Evolutionary conservation across 1,140 invertebrate genomes (phyloP), one percentile per base, ranked within the genome.

Genomic region (Homarus americanus): DNA sequence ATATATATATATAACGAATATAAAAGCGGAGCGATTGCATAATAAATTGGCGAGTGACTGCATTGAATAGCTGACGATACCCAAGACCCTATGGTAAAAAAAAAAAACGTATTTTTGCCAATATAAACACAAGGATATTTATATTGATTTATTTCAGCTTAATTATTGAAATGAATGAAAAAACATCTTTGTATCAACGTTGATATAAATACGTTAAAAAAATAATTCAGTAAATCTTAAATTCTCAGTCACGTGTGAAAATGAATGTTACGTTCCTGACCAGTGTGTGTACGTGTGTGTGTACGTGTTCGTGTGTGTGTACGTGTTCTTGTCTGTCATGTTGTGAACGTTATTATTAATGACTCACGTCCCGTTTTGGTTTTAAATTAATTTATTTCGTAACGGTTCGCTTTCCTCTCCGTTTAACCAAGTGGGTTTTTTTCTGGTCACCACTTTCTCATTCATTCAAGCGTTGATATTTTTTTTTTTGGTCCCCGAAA

Each of bases 301-400:
- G 58, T 63, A 20, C 24, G 58, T 63, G 58, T 63, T 3, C 24
- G 58, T 63, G 15, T 63, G 12, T 63, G 15, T 20, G 58, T 49
- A 3, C 20, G 58, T 15, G 5, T 49, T 15, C 15, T 15, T 49
- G 44, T 7, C 44, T 15, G 44, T 49, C 44, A 49, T 49, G 44
- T 49, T 63, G 58, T 63, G 20, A 15, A 49, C 44, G 63, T 28
- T 7, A 49, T 44, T 28, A 12, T 4, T n/a, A 32, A 17, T 28
- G 76, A 36, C 28, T 40, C 76, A 79, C 76, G 76, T 79, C n/a
- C 44, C 40, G 17, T 49, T 44, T 28, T 79, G 76, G 76, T 36
- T n/a, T 28, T 79, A 24, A 49, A 69, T 24, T 69, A 24, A 58
- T 15, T 44, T 79, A 79, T 79, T 79, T 79, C 76, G 44, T 79